Evolutionary conservation across 2,888 invertebrate genomes (phyloP), one percentile per base, ranked within the genome.

Genomic region (Eupithecia subumbrata): DNA sequence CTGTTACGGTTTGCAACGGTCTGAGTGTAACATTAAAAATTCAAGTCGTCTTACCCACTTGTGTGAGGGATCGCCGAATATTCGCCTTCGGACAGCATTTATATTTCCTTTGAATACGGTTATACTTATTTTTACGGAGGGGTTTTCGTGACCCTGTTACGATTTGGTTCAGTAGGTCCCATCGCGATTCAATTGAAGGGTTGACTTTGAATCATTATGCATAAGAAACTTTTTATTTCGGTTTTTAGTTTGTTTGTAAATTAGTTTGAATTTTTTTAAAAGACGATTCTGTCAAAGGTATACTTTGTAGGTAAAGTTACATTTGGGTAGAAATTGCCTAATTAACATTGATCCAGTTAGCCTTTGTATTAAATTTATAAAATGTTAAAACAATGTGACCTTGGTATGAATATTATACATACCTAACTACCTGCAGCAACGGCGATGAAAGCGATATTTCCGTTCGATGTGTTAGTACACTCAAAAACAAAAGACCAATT

Each of bases 11-110:
- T 93, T 94, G 94, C 94, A 94, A 89, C 93, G 94, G 94, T 91
- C 95, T 94, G 95, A 95, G 95, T 95, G 95, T 95, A 92, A 90
- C 93, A 95, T 95, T 95, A 95, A 95, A 95, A 92, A 95, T 95
- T 94, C 94, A 95, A 83, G 86, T 89, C 92, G 88, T 91, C 94
- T 94, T 94, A 94, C 94, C 94, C 94, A 93, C 94, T 95, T 95
- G 93, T 95, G 95, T 95, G 95, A 95, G 94, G 95, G 94, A 95
- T 93, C 92, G 92, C 94, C 90, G 91, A 92, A 90, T 92, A 92
- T 92, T 93, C 93, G 91, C 90, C 91, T 91, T 91, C 93, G 95
- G 95, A 94, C 95, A 94, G 87, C 93, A 92, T 94, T 94, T 94
- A 95, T 95, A 94, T 94, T 93, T 95, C 90, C 92, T 92, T 92